Evolutionary conservation across 2,888 invertebrate genomes (phyloP), one percentile per base, ranked within the genome.

Genomic region (Clistopyga incitator): DNA sequence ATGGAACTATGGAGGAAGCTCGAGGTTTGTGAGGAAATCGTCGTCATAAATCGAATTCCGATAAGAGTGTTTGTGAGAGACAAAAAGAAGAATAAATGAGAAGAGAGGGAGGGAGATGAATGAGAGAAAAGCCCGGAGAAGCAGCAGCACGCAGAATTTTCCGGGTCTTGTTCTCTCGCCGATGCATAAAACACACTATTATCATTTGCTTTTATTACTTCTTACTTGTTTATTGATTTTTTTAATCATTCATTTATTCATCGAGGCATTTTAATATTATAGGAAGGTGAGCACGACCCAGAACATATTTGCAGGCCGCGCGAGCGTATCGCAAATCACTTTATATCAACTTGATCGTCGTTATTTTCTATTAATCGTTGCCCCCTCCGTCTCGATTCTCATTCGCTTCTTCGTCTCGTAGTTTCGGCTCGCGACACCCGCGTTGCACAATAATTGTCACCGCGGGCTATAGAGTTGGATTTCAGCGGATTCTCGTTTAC

Each of bases 211-310:
- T 61, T 79, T 78, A 83, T 84, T 77, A 84, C 80, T 84, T 84
- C 71, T 84, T 84, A 82, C 84, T 75, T 70, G 80, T 87, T 87
- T 87, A 86, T 87, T 84, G 78, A 80, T 82, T 81, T 82, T 65
- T 81, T 74, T 15, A 47, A 75, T 85, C 83, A 86, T 87, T 86
- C 78, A 84, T 86, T 87, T 86, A 86, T 83, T 87, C 82, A 81
- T 88, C 85, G 86, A 86, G 86, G 85, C 87, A 84, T 77, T 88
- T 87, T 84, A 85, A 85, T 86, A 85, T 82, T 88, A 85, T 86
- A 86, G 86, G 86, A 85, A 84, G 83, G 79, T 64, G 81, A 82
- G 81, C 85, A 80, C 81, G 82, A 86, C 87, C 85, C 83, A 82
- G 78, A 84, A 86, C 84, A 85, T 78, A 64, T 85, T 80, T 81